These are phyloP conservation scores for Watsonalla cultraria DNA, from an alignment of 2,888 invertebrate genomes.

Conservation along the genomic window DNA sequence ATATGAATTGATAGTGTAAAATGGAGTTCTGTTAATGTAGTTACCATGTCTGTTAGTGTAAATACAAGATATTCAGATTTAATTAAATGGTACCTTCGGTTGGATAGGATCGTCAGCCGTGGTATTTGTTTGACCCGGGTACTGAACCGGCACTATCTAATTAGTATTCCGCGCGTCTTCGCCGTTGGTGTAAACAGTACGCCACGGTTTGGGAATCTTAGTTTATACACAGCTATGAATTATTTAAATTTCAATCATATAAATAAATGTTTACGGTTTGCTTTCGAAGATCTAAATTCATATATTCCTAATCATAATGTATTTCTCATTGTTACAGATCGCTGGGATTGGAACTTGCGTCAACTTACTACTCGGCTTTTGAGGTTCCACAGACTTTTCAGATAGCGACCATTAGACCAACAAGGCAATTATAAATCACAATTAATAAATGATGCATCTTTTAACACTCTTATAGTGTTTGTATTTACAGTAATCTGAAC, in stretches of 20 bases:
- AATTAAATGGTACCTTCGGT: slow-evolving; percentile 28
- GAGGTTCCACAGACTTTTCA: too few relatives aligned
- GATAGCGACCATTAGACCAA: too few relatives aligned
- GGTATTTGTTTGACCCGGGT: slow-evolving; percentile 28
- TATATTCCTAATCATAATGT: too few relatives aligned
- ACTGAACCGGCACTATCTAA: slow-evolving; percentile 20
- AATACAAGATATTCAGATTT: slow-evolving; percentile 36
- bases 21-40: slow-evolving; percentile 8
- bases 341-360: too few relatives aligned
- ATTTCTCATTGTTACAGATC: too few relatives aligned
- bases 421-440: too few relatives aligned
- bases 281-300: too few relatives aligned
- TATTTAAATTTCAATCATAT: neutral
- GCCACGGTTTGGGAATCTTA: slow-evolving; percentile 6
- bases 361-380: too few relatives aligned
- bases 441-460: too few relatives aligned
- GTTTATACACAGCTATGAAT: neutral
- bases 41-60: slow-evolving; percentile 25
- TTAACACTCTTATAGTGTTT: too few relatives aligned
- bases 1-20: slow-evolving; percentile 7
- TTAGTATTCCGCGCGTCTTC: slow-evolving; percentile 33
- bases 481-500: too few relatives aligned
- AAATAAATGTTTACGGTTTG: neutral
- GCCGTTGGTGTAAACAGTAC: slow-evolving; percentile 35
- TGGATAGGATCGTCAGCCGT: slow-evolving; percentile 4